phyloP scores from a whole-genome alignment of 2,797 vertebrate genomes.

The Danio kyathit region DNA sequence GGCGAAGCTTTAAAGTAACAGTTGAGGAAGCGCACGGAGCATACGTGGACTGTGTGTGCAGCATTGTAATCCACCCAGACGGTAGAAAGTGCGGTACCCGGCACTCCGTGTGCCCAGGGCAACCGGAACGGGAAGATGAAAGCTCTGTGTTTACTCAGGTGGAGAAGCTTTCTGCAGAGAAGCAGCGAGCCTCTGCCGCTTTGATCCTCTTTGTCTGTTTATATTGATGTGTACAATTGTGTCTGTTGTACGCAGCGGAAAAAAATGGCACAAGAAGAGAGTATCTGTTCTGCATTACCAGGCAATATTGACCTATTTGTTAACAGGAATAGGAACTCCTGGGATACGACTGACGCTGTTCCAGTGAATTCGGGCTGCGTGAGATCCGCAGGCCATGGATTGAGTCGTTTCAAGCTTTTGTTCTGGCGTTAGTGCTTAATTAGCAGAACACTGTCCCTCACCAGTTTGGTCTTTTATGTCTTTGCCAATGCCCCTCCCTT shows the following conservation, averaged over 20 bases:
- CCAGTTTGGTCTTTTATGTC: conserved; percentile 45
- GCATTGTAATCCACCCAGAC: conserved; percentile 60
- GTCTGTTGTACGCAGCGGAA: conserved; percentile 27
- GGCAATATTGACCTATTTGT: conserved; percentile 31
- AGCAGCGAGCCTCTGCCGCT: conserved; percentile 52
- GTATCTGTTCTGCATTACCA: conserved; percentile 28
- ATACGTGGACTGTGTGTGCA: conserved; percentile 42
- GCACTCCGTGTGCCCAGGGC: conserved; percentile 53
- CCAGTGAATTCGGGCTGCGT: conserved; percentile 8
- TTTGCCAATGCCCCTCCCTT: conserved; percentile 27
- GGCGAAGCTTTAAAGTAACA: conserved; percentile 45
- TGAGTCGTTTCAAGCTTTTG: conserved; percentile 41
- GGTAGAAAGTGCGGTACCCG: conserved; percentile 47
- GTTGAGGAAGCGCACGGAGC: conserved; percentile 14
- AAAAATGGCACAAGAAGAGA: conserved; percentile 23
- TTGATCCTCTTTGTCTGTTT: conserved; percentile 62
- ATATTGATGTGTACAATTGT: conserved; percentile 48
- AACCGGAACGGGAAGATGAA: conserved; percentile 64
- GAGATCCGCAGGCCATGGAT: conserved; percentile 35
- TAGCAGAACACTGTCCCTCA: conserved; percentile 31
- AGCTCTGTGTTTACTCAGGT: conserved; percentile 65
- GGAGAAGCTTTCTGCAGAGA: conserved; percentile 56
- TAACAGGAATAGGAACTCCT: conserved; percentile 30
- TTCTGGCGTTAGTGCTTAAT: conserved; percentile 35
- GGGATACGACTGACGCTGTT: conserved; percentile 26